A percentile compares a stretch with the other conserved stretches of the same genome.
Conservation (phyloP, 2,797 vertebrate genomes). For the Argyrosomus regius region DNA sequence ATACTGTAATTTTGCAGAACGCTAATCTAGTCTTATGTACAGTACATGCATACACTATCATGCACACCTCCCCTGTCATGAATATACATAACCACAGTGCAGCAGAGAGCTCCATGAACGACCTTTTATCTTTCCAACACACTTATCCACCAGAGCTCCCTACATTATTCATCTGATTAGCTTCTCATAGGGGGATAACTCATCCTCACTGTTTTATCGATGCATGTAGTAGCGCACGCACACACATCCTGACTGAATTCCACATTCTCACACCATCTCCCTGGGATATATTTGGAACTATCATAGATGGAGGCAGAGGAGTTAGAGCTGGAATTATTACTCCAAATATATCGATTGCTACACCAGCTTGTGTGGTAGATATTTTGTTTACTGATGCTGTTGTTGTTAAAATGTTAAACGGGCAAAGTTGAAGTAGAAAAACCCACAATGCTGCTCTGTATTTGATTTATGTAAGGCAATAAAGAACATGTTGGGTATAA, state of each 20-base stretch:
- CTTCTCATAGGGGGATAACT: slow-evolving; percentile 30
- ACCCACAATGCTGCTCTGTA: too few species aligned
- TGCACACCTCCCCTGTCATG: slow-evolving; percentile 3
- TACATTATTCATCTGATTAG: slow-evolving; percentile 68
- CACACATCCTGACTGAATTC: neutral
- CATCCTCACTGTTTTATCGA: slow-evolving; percentile 27
- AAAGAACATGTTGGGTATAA: neutral
- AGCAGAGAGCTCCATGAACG: neutral
- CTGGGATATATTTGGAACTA: slow-evolving; percentile 12
- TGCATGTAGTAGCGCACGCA: slow-evolving; percentile 3
- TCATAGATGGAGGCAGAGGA: slow-evolving; percentile 10
- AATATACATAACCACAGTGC: slow-evolving; percentile 21
- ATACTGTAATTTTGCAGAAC: slow-evolving; percentile 22
- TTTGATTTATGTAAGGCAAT: neutral
- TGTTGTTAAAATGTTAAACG: neutral
- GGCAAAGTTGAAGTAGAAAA: neutral
- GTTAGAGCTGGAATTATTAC: slow-evolving; percentile 3
- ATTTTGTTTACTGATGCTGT: neutral
- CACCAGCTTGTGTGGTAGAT: slow-evolving; percentile 2
- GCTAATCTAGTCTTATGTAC: neutral
- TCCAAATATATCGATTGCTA: slow-evolving; percentile 8
- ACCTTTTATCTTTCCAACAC: slow-evolving; percentile 41
- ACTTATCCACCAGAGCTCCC: slow-evolving; percentile 19
- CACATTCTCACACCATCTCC: slow-evolving; percentile 7
- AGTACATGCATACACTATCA: neutral